These are phyloP conservation scores for Prosopocoilus inquinatus DNA, from an alignment of 2,888 invertebrate genomes.

Conservation along the genomic window DNA sequence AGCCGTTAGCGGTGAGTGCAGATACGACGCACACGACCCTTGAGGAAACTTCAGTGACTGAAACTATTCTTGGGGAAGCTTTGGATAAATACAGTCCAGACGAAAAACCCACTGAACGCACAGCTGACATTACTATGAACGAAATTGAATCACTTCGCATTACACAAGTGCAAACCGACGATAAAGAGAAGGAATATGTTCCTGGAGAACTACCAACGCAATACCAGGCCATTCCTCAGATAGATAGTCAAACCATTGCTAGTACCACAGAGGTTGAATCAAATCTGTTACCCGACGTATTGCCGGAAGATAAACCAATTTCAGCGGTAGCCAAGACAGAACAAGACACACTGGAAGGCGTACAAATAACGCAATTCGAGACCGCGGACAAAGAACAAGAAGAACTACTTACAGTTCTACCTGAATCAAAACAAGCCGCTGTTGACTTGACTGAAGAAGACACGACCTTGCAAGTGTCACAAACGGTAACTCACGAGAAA, in stretches of 20 bases:
- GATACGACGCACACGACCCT: slow-evolving; percentile 45
- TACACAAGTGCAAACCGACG: slow-evolving; percentile 52
- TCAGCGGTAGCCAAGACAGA: slow-evolving; percentile 52
- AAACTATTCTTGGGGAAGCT: slow-evolving; percentile 58
- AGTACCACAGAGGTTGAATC: slow-evolving; percentile 52
- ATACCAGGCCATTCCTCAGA: slow-evolving; percentile 50
- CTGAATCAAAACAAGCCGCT: slow-evolving; percentile 43
- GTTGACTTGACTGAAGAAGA: slow-evolving; percentile 42
- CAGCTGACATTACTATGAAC: slow-evolving; percentile 13
- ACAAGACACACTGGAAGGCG: slow-evolving; percentile 54
- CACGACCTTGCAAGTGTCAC: slow-evolving; percentile 47
- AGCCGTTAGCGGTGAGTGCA: slow-evolving; percentile 45
- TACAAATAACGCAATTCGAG: slow-evolving; percentile 56
- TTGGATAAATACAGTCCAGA: slow-evolving; percentile 48
- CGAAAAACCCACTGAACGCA: slow-evolving; percentile 36
- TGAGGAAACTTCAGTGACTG: slow-evolving; percentile 51
- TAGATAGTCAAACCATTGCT: slow-evolving; percentile 52
- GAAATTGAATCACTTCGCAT: slow-evolving; percentile 49
- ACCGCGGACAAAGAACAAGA: slow-evolving; percentile 53
- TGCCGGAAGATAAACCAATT: slow-evolving; percentile 42
- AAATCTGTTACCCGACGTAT: slow-evolving; percentile 44
- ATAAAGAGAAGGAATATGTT: slow-evolving; percentile 53
- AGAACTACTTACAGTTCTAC: slow-evolving; percentile 36
- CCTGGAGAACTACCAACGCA: slow-evolving; percentile 43
- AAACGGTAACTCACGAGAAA: slow-evolving; percentile 50